A percentile compares a stretch with the other conserved stretches of the same genome.
These are phyloP conservation scores for Sclerurus mexicanus DNA, from an alignment of 2,113 vertebrate species.

Conservation along the genomic window DNA sequence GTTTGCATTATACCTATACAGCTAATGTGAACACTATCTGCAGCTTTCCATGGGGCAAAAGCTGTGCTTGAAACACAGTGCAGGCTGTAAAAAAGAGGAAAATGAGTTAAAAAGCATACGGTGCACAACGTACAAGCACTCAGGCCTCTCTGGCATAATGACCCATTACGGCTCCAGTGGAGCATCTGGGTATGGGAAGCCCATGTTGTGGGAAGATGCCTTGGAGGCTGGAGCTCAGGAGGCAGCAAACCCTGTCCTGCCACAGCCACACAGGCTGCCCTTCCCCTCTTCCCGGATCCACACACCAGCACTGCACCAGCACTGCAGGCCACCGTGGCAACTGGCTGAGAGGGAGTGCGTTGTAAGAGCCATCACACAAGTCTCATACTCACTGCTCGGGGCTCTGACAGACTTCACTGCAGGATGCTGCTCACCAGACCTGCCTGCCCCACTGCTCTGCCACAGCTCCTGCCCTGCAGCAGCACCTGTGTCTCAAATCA, in stretches of 20 bases:
- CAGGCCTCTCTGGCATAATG: not conserved
- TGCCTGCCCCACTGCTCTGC: not conserved
- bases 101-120: not conserved
- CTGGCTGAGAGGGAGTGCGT: rapidly evolving
- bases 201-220: not conserved
- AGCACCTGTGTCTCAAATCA: rapidly evolving
- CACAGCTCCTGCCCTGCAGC: not conserved
- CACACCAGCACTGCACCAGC: rapidly evolving
- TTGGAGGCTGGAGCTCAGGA: not conserved
- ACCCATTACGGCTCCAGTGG: not conserved
- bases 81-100: not conserved
- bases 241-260: not conserved
- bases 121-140: not conserved
- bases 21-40: not conserved
- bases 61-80: not conserved
- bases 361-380: not conserved
- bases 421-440: not conserved
- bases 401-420: not conserved
- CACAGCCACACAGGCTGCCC: rapidly evolving
- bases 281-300: not conserved
- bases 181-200: not conserved
- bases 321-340: rapidly evolving
- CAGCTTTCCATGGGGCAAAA: not conserved
- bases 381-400: rapidly evolving
- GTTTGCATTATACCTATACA: not conserved